Conservation (phyloP, 2,113 vertebrate species). For the Agelaius phoeniceus region DNA sequence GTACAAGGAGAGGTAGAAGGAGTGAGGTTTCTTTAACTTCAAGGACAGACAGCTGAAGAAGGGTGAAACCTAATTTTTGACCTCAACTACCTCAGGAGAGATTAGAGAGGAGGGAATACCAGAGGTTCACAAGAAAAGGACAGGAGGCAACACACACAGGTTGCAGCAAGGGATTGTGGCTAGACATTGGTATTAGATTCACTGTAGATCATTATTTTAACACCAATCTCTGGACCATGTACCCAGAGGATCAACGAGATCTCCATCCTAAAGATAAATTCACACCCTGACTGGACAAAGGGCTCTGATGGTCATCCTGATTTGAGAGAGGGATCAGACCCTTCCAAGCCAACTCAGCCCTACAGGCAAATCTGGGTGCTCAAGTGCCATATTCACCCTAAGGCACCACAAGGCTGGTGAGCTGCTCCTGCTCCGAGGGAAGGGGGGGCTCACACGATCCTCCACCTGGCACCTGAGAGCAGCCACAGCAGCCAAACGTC, state of each 20-base stretch:
- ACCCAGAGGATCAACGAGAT: fast-evolving
- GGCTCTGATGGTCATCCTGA: background rate
- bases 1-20: fast-evolving
- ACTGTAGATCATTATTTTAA: background rate
- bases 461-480: fast-evolving
- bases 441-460: fast-evolving
- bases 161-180: background rate
- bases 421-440: background rate
- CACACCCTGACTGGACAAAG: background rate
- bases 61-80: background rate
- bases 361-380: too few species aligned
- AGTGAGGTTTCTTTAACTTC: background rate
- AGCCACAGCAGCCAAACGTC: background rate
- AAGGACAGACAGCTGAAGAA: background rate
- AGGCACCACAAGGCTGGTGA: fast-evolving
- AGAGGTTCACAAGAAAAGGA: background rate
- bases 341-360: background rate
- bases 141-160: background rate
- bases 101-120: background rate
- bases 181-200: background rate
- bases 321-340: background rate
- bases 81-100: background rate
- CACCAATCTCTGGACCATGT: background rate
- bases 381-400: fast-evolving
- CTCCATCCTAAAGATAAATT: background rate